Evolutionary conservation across 2,797 vertebrate species (phyloP).

Genomic region (Alcedo atthis): DNA sequence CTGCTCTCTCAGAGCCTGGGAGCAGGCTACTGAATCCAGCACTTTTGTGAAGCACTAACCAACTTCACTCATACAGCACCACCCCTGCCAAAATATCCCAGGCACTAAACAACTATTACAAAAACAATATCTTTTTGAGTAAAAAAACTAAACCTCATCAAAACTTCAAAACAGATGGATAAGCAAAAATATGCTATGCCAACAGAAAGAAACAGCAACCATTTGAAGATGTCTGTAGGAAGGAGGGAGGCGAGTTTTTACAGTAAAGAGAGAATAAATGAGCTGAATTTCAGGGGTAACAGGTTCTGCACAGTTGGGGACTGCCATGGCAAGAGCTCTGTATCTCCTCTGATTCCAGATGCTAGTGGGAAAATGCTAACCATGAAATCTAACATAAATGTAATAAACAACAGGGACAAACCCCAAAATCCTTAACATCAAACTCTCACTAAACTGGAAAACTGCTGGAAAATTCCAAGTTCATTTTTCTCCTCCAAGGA

Average conservation of each 20-base stretch:
- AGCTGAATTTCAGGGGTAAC: constrained; percentile 52
- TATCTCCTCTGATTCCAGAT: background rate
- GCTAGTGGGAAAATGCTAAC: background rate
- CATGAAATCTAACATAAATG: background rate
- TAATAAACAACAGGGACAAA: background rate
- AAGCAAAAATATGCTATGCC: constrained; percentile 53
- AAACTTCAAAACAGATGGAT: constrained; percentile 68
- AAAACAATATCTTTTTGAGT: constrained; percentile 56
- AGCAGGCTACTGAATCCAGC: background rate
- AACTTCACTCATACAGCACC: background rate
- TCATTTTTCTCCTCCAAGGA: constrained; percentile 32
- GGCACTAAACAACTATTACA: constrained; percentile 39
- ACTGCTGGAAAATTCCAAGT: constrained; percentile 5
- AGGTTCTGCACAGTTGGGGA: constrained; percentile 7
- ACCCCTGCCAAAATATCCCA: constrained; percentile 42
- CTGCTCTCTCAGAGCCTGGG: background rate
- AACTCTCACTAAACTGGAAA: background rate
- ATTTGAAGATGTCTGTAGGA: constrained; percentile 38
- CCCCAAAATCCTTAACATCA: background rate
- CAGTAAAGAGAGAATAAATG: constrained; percentile 20
- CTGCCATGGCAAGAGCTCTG: background rate
- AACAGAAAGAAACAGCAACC: constrained; percentile 52
- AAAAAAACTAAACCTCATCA: constrained; percentile 55
- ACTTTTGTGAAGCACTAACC: background rate
- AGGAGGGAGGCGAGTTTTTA: background rate